These are phyloP conservation scores for Anguilla marmorata DNA, from an alignment of 2,797 vertebrate genomes.

Conservation along the genomic window DNA sequence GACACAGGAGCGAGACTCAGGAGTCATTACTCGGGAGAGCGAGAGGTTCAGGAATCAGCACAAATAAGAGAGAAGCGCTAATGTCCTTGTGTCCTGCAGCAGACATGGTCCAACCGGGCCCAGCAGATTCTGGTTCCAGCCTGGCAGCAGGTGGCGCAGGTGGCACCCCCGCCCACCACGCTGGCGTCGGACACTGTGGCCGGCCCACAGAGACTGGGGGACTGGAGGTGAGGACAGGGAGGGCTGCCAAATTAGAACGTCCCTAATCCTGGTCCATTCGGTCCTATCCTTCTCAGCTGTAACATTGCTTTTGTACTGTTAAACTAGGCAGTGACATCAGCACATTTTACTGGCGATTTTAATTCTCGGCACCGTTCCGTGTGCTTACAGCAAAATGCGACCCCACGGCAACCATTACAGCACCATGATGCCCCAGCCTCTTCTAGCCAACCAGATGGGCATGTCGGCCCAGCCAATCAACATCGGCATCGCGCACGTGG, in stretches of 20 bases:
- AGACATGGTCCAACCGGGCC: conserved; percentile 90
- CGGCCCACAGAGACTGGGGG: conserved; percentile 89
- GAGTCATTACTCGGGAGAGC: background rate
- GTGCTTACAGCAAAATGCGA: conserved; percentile 85
- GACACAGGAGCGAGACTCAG: background rate
- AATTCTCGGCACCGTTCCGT: background rate
- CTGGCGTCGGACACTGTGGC: conserved; percentile 88
- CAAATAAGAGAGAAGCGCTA: background rate
- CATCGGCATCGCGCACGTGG: conserved; percentile 95
- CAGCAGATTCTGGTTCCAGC: conserved; percentile 94
- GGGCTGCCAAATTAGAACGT: background rate
- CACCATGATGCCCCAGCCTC: conserved; percentile 90
- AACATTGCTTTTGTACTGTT: background rate
- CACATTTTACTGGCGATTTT: background rate
- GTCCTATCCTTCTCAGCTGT: background rate
- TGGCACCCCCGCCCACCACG: conserved; percentile 81
- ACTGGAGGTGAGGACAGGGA: conserved; percentile 89
- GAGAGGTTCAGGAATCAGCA: background rate
- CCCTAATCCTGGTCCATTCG: too few relatives aligned
- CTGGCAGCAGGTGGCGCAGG: conserved; percentile 90
- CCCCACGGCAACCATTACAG: conserved; percentile 92
- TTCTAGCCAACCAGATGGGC: conserved; percentile 94
- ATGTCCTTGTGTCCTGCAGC: conserved; percentile 43
- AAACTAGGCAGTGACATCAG: background rate
- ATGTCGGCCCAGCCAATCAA: conserved; percentile 94